Conservation (phyloP, 2,797 vertebrate genomes). For the Trachops cirrhosus region DNA sequence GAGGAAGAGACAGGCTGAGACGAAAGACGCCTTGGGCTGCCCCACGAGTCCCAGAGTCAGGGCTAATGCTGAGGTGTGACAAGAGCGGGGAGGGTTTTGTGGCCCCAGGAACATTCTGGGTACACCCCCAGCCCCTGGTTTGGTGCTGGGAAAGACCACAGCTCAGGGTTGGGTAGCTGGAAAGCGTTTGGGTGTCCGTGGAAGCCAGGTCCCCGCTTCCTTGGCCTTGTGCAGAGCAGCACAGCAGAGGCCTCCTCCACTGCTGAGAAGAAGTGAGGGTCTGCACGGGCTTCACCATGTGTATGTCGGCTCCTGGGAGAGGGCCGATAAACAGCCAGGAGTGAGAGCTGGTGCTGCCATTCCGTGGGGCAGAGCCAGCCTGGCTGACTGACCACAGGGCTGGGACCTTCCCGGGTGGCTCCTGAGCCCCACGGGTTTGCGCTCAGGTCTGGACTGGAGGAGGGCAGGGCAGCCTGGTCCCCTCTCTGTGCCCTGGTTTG, state of each 20-base stretch:
- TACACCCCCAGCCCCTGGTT: background rate
- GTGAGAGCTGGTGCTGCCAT: background rate
- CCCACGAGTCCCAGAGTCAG: background rate
- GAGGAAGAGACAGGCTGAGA: background rate
- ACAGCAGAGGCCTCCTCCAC: background rate
- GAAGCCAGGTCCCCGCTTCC: background rate
- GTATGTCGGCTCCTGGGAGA: background rate
- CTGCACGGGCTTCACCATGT: background rate
- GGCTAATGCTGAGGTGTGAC: background rate
- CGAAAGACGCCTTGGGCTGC: background rate
- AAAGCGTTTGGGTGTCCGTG: background rate
- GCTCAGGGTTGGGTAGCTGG: background rate
- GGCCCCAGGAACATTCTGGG: too few species aligned
- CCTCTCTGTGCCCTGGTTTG: background rate
- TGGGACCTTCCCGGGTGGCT: background rate
- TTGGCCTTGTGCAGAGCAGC: background rate
- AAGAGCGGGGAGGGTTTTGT: background rate
- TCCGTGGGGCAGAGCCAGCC: background rate
- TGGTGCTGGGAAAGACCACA: background rate
- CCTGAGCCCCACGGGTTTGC: background rate
- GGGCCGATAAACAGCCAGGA: background rate
- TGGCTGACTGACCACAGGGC: background rate
- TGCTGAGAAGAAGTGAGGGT: background rate
- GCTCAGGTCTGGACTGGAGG: background rate
- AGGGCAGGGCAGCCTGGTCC: background rate